These are phyloP conservation scores for Eueremaeus valkanovi DNA, from an alignment of 2,888 invertebrate species.

Conservation along the genomic window DNA sequence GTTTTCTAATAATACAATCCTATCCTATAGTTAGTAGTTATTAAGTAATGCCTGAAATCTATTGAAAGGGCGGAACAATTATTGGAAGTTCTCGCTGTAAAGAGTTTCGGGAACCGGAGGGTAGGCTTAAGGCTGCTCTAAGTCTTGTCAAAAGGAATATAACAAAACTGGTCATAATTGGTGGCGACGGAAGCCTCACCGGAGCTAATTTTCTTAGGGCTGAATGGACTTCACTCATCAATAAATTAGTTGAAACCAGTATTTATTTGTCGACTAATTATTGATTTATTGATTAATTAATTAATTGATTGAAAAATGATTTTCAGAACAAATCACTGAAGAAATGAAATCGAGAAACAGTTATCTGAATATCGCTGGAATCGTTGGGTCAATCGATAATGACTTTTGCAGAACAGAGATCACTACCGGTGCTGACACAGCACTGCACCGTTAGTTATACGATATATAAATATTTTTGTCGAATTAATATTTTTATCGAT, in stretches of 20 bases:
- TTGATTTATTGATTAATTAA: not conserved
- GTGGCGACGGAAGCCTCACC: constrained; percentile 97
- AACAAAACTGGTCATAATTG: constrained; percentile 93
- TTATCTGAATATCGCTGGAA: constrained; percentile 84
- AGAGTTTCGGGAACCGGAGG: constrained; percentile 80
- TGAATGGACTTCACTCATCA: constrained; percentile 77
- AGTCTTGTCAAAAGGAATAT: constrained; percentile 83
- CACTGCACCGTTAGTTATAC: constrained; percentile 93
- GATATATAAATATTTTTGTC: too few species aligned
- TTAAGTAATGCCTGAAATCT: too few species aligned
- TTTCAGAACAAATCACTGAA: constrained; percentile 61
- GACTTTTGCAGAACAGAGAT: constrained; percentile 99
- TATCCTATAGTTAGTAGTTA: not conserved
- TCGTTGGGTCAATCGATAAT: constrained; percentile 99
- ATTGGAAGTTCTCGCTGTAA: constrained; percentile 96
- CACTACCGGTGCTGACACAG: constrained; percentile 98
- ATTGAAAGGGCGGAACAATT: constrained; percentile 77
- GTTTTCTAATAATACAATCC: constrained; percentile 43
- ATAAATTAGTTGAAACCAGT: constrained; percentile 70
- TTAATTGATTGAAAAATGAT: constrained; percentile 33
- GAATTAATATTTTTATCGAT: too few species aligned
- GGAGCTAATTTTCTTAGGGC: constrained; percentile 92
- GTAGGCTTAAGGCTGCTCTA: constrained; percentile 84
- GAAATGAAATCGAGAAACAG: constrained; percentile 71
- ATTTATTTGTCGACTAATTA: constrained; percentile 46